Percentiles rank a stretch among this genome's conserved stretches.
phyloP scores from a whole-genome alignment of 2,797 vertebrate species.

The Myotis pilosus region DNA sequence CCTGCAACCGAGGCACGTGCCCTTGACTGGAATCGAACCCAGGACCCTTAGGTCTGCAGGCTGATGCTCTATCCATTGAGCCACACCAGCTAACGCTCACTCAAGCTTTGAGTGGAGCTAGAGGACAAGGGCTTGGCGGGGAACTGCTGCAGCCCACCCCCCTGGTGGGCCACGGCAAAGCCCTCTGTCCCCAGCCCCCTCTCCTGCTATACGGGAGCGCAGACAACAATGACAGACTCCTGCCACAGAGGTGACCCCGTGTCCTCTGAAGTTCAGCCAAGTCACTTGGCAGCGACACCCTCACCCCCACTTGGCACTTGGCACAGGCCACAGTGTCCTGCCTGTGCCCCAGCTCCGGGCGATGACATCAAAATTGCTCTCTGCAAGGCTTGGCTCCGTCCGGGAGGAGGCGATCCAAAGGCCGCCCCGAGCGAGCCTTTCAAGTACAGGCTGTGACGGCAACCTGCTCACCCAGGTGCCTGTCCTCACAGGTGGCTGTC shows the following conservation, averaged over 20 bases:
- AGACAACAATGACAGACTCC: neutral
- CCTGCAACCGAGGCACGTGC: no score
- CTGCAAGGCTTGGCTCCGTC: constrained; percentile 62
- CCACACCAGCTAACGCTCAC: no score
- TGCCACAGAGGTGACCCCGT: constrained; percentile 27
- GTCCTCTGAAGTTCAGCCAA: constrained; percentile 49
- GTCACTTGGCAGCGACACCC: constrained; percentile 26
- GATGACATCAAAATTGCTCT: constrained; percentile 71
- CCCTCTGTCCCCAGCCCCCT: neutral
- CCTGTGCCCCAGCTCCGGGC: constrained; percentile 50
- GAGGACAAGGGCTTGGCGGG: neutral
- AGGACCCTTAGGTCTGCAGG: no score
- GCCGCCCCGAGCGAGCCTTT: constrained; percentile 66
- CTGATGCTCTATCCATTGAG: no score
- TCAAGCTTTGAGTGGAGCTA: neutral
- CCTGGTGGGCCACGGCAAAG: neutral
- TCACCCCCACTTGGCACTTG: neutral
- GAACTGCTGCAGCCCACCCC: neutral
- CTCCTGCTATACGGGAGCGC: neutral
- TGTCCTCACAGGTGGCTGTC: neutral
- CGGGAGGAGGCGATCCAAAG: constrained; percentile 57
- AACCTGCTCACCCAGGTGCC: constrained; percentile 67
- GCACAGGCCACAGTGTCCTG: constrained; percentile 40
- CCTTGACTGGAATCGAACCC: no score
- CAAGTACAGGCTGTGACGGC: constrained; percentile 75